phyloP scores from a whole-genome alignment of 2,888 invertebrate species.

The Aporophyla lueneburgensis region DNA sequence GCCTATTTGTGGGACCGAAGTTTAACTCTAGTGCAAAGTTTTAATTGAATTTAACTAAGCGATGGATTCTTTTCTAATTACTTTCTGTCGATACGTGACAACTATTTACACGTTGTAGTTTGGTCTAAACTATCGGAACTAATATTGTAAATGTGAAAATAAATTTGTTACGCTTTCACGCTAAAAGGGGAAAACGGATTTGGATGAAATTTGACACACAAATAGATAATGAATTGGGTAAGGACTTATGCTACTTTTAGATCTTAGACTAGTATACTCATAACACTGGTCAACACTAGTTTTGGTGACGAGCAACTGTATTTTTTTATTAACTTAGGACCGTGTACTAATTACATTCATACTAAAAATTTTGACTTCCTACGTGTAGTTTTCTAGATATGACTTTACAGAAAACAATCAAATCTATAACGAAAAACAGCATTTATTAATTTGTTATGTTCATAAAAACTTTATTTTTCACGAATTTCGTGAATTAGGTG shows the following conservation, averaged over 20 bases:
- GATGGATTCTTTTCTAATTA: conserved; percentile 80
- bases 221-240: not conserved
- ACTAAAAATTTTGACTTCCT: too few species aligned
- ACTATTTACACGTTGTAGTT: not conserved
- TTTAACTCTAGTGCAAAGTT: conserved; percentile 75
- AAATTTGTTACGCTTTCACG: not conserved
- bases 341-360: too few species aligned
- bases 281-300: too few species aligned
- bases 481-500: too few species aligned
- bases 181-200: not conserved
- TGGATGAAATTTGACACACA: not conserved
- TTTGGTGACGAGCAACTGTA: too few species aligned
- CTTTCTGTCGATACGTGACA: conserved; percentile 36
- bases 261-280: too few species aligned
- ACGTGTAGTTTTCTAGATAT: too few species aligned
- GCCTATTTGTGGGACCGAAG: conserved; percentile 58
- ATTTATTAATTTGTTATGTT: too few species aligned
- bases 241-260: not conserved
- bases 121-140: not conserved
- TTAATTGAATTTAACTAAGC: conserved; percentile 81
- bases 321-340: too few species aligned
- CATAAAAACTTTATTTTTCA: too few species aligned
- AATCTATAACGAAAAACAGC: too few species aligned
- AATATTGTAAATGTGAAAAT: not conserved
- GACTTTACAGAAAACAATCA: too few species aligned